These are phyloP conservation scores for Pachypeltis micranthus DNA, from an alignment of 1,140 invertebrate genomes.

Conservation along the genomic window DNA sequence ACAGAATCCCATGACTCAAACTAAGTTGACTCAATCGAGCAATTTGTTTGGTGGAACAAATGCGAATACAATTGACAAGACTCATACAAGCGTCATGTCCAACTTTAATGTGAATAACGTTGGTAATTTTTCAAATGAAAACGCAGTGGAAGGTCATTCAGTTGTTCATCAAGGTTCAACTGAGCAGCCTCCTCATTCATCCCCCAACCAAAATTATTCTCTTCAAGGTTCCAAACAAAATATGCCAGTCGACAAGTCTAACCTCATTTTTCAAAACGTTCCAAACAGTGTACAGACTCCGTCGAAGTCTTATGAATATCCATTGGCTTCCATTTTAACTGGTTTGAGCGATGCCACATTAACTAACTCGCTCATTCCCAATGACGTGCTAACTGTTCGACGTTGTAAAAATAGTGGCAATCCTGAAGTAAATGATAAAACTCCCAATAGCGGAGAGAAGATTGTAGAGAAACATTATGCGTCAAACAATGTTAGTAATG, in stretches of 20 bases:
- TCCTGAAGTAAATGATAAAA: neutral
- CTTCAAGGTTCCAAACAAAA: neutral
- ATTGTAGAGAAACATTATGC: conserved; percentile 5
- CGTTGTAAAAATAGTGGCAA: neutral
- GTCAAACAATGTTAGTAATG: neutral
- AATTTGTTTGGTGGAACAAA: too few species aligned
- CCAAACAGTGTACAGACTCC: neutral
- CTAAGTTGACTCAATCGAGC: too few species aligned
- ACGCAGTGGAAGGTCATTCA: too few species aligned
- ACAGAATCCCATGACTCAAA: too few species aligned
- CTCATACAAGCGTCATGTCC: too few species aligned
- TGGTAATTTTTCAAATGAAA: too few species aligned
- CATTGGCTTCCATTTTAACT: neutral
- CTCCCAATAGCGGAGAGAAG: neutral
- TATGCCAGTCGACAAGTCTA: neutral
- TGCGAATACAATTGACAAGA: too few species aligned
- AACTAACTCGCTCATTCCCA: too few species aligned
- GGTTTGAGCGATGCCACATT: neutral
- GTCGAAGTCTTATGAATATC: neutral
- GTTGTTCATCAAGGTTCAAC: too few species aligned
- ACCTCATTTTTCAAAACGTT: neutral
- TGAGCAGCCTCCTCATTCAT: too few species aligned
- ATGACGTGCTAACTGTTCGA: neutral
- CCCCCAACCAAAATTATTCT: neutral
- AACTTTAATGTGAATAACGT: too few species aligned